These are phyloP conservation scores for Spisula subtruncata DNA, from an alignment of 2,888 invertebrate species.

Conservation along the genomic window DNA sequence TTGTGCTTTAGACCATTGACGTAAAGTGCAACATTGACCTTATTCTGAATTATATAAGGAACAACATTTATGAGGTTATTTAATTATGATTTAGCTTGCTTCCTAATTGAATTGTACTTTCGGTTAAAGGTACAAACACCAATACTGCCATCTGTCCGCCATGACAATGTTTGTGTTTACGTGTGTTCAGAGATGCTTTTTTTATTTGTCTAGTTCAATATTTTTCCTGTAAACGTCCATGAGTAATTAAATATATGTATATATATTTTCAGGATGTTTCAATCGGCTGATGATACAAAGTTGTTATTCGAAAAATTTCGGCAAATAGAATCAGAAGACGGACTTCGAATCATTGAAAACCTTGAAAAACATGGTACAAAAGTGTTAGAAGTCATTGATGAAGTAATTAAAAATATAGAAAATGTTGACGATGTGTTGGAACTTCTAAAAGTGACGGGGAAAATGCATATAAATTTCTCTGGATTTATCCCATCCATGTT, in stretches of 20 bases:
- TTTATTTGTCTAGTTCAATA: too few species aligned
- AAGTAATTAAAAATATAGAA: constrained; percentile 95
- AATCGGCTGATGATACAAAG: constrained; percentile 94
- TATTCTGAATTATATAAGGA: too few species aligned
- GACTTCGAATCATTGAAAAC: constrained; percentile 94
- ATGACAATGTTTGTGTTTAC: too few species aligned
- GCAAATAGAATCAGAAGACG: constrained; percentile 93
- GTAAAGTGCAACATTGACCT: too few species aligned
- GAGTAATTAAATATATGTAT: neutral
- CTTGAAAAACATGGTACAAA: constrained; percentile 95
- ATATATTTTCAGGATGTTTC: constrained; percentile 92
- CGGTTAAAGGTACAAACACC: too few species aligned
- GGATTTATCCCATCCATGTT: constrained; percentile 96
- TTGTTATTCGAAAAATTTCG: constrained; percentile 90
- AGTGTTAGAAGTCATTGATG: constrained; percentile 96
- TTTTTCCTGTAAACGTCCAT: neutral
- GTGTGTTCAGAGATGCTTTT: too few species aligned
- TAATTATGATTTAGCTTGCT: too few species aligned
- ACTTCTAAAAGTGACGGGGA: constrained; percentile 94
- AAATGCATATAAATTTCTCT: constrained; percentile 93
- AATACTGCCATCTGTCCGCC: too few species aligned
- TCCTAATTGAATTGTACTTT: too few species aligned
- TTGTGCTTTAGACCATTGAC: too few species aligned
- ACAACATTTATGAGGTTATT: too few species aligned
- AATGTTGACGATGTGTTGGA: constrained; percentile 95